These are phyloP conservation scores for Ophthalmolycus amberensis DNA, from an alignment of 2,113 vertebrate species.

Conservation along the genomic window DNA sequence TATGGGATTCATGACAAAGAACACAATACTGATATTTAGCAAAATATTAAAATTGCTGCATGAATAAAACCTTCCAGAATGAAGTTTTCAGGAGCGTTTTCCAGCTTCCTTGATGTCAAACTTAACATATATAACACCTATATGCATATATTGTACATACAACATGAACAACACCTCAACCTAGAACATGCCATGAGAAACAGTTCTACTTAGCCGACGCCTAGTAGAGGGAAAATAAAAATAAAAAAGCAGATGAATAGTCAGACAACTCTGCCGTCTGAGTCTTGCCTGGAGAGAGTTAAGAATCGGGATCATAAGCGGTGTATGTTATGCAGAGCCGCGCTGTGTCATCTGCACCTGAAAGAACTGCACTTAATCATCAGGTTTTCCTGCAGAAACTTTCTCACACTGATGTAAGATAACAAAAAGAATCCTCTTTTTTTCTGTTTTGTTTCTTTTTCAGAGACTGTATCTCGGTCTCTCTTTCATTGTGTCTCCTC, in stretches of 20 bases:
- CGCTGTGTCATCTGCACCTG: slow-evolving; percentile 26
- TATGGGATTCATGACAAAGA: not conserved
- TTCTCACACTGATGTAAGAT: not conserved
- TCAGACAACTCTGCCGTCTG: slow-evolving; percentile 2
- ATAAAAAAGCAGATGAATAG: slow-evolving; percentile 9
- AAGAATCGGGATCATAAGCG: slow-evolving; percentile 11
- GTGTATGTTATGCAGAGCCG: slow-evolving; percentile 10
- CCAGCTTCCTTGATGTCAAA: not conserved
- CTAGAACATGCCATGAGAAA: not conserved
- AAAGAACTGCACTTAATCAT: slow-evolving; percentile 13
- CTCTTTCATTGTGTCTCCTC: slow-evolving; percentile 5
- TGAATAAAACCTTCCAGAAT: not conserved
- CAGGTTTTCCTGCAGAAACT: slow-evolving; percentile 21
- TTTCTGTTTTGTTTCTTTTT: slow-evolving; percentile 8
- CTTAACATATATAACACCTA: not conserved
- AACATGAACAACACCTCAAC: not conserved
- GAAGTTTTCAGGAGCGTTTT: not conserved
- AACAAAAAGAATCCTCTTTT: not conserved
- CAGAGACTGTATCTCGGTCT: not conserved
- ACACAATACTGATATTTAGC: not conserved
- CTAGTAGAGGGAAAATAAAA: not conserved
- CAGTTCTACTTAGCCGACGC: not conserved
- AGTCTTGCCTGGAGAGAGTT: slow-evolving; percentile 18
- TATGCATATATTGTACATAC: too few species aligned
- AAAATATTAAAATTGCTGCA: not conserved